phyloP scores from a whole-genome alignment of 2,888 invertebrate species.

The Trissolcus japonicus region DNA sequence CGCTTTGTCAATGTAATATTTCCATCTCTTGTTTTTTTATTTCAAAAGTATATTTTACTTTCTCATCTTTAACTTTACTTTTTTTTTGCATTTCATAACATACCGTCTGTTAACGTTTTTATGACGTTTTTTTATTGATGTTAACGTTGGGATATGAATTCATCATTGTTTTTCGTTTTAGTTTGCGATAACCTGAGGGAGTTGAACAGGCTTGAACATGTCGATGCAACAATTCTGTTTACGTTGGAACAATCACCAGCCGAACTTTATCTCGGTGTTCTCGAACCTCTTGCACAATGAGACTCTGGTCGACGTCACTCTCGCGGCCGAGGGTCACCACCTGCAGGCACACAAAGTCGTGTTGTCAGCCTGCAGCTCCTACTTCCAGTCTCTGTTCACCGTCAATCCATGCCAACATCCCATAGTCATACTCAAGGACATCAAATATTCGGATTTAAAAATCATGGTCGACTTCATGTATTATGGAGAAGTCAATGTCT shows the following conservation, averaged over 20 bases:
- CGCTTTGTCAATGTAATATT: slow-evolving; percentile 26
- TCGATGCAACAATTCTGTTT: slow-evolving; percentile 90
- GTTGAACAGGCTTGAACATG: slow-evolving; percentile 74
- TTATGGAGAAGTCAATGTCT: slow-evolving; percentile 89
- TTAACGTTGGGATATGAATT: too few species aligned
- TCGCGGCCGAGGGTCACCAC: slow-evolving; percentile 89
- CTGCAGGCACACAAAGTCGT: slow-evolving; percentile 91
- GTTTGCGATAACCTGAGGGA: not conserved
- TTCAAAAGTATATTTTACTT: too few species aligned
- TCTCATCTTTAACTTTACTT: too few species aligned
- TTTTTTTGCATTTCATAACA: too few species aligned
- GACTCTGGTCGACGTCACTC: slow-evolving; percentile 91
- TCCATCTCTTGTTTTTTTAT: not conserved
- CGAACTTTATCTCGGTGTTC: slow-evolving; percentile 90
- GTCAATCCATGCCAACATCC: slow-evolving; percentile 92
- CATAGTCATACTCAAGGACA: slow-evolving; percentile 90
- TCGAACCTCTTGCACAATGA: slow-evolving; percentile 89
- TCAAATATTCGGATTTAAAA: slow-evolving; percentile 86
- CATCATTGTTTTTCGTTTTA: too few species aligned
- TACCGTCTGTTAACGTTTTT: too few species aligned
- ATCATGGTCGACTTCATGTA: slow-evolving; percentile 94
- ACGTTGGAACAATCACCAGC: slow-evolving; percentile 93
- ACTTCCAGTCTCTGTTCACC: slow-evolving; percentile 91
- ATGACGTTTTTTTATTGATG: too few species aligned
- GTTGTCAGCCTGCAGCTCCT: slow-evolving; percentile 90